These are phyloP conservation scores for Propsilocerus akamusi DNA, from an alignment of 1,140 invertebrate species.

Conservation along the genomic window DNA sequence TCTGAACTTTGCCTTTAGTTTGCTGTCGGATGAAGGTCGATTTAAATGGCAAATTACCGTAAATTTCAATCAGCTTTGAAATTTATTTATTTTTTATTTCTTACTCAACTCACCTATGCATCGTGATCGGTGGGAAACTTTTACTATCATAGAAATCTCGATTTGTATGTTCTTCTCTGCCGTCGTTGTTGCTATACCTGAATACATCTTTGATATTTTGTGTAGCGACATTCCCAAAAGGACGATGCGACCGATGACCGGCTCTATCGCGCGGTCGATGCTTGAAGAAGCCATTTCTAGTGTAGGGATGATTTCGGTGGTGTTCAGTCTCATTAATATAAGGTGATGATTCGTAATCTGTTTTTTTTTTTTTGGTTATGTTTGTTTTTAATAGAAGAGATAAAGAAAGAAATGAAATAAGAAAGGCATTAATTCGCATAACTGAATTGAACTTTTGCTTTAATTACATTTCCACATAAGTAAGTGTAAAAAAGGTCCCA, in stretches of 20 bases:
- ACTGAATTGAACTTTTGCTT: too few relatives aligned
- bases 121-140: not conserved
- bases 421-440: too few relatives aligned
- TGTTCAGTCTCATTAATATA: slow-evolving; percentile 1
- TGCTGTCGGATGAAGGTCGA: too few relatives aligned
- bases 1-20: too few relatives aligned
- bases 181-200: not conserved
- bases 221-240: not conserved
- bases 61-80: too few relatives aligned
- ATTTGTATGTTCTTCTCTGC: not conserved
- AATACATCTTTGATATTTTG: not conserved
- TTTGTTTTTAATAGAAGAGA: too few relatives aligned
- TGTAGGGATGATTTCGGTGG: slow-evolving; percentile 1
- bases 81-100: too few relatives aligned
- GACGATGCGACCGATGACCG: not conserved
- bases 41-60: too few relatives aligned
- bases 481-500: too few relatives aligned
- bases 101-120: not conserved
- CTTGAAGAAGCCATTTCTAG: slow-evolving; percentile 4
- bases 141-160: not conserved
- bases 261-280: not conserved
- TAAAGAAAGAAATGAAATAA: too few relatives aligned
- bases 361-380: too few relatives aligned
- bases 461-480: too few relatives aligned
- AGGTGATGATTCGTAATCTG: not conserved